These are phyloP conservation scores for Calameuta idolon DNA, from an alignment of 2,888 invertebrate species.

Conservation along the genomic window DNA sequence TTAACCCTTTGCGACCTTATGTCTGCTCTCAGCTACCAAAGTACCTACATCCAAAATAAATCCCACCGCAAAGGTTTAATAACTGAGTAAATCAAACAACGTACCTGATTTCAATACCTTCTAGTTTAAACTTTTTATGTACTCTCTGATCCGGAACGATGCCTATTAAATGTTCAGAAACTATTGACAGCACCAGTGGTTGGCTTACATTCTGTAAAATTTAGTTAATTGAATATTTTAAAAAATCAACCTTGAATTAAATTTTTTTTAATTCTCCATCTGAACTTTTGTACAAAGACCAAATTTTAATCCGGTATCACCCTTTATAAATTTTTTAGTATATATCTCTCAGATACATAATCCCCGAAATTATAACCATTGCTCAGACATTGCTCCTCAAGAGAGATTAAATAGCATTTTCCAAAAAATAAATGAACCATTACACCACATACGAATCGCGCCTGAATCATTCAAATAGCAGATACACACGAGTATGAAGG, in stretches of 20 bases:
- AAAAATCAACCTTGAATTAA: neutral
- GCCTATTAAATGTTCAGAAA: slow-evolving; percentile 72
- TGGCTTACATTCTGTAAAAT: slow-evolving; percentile 69
- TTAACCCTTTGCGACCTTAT: neutral
- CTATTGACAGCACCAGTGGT: slow-evolving; percentile 73
- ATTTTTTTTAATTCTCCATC: neutral
- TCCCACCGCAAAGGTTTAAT: neutral
- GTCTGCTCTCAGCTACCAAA: no score
- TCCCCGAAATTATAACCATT: no score
- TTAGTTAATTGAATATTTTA: slow-evolving; percentile 20
- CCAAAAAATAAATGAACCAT: neutral
- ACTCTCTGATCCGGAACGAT: slow-evolving; percentile 69
- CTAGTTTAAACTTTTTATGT: slow-evolving; percentile 67
- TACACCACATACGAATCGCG: neutral
- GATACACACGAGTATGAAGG: neutral
- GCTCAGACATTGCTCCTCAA: no score
- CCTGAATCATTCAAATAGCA: neutral
- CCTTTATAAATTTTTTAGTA: no score
- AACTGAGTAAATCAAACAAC: slow-evolving; percentile 20
- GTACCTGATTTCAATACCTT: slow-evolving; percentile 40
- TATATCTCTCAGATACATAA: no score
- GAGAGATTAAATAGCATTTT: neutral
- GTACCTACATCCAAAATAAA: no score
- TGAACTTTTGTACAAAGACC: no score
- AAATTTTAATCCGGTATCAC: no score